Conservation (phyloP, 1,140 invertebrate genomes). For the Centruroides vittatus region DNA sequence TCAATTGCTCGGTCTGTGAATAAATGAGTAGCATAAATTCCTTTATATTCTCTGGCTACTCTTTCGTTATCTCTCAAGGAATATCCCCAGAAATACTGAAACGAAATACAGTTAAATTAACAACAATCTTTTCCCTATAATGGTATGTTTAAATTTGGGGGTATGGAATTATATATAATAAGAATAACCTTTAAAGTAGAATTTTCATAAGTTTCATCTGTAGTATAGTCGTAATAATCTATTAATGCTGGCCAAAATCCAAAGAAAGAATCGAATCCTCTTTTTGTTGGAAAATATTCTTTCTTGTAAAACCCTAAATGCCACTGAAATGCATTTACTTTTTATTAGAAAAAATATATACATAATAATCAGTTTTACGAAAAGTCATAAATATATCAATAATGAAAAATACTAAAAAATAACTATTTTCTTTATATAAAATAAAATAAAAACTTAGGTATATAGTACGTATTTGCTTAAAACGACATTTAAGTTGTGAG, state of each 20-base stretch:
- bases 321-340: slow-evolving; percentile 21
- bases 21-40: slow-evolving; percentile 27
- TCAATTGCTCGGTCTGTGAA: slow-evolving; percentile 24
- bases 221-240: slow-evolving; percentile 17
- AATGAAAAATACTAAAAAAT: slow-evolving; percentile 4
- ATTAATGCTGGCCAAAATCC: slow-evolving; percentile 21
- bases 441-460: neutral
- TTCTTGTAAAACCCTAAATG: slow-evolving; percentile 30
- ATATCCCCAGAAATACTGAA: neutral
- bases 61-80: neutral
- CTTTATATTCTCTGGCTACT: slow-evolving; percentile 3
- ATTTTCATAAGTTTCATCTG: neutral
- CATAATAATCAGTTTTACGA: neutral
- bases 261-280: slow-evolving; percentile 30
- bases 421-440: neutral
- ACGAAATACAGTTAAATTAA: too few species aligned
- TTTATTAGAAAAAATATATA: neutral
- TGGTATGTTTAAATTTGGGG: too few species aligned
- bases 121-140: too few species aligned
- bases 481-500: too few species aligned
- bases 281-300: slow-evolving; percentile 23
- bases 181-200: neutral
- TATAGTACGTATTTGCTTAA: too few species aligned
- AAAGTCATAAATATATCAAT: neutral
- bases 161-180: neutral